Base-by-base conservation (phyloP, 2,113 vertebrate genomes). In the Hypanus sabinus region DNA sequence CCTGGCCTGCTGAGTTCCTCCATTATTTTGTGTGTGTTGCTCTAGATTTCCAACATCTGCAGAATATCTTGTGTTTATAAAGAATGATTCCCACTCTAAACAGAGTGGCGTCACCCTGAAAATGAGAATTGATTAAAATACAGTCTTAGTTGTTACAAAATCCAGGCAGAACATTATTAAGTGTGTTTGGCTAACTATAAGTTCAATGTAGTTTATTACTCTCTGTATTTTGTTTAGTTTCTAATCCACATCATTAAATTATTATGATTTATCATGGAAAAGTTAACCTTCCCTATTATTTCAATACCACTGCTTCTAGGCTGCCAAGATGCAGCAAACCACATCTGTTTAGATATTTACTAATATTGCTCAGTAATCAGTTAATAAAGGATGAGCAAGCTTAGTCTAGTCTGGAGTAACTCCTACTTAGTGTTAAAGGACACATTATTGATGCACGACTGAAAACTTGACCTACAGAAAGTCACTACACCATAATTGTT, bases 121-220 rank as follows among this genome's bases (percentile, higher is more conserved):
- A 70, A 71, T 70, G 36, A 70, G 33, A 70, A 71, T 92, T 92
- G 33, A 92, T 92, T 71, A 71, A 92, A 92, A 70, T n/a, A 33
- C 62, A 18, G 7, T 36, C 62, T 92, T 33, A 70, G 71, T 10
- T 46, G 65, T 22, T 38, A 33, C 30, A 20, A 10, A 46, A 71
- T 92, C n/a, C 33, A 65, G 62, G 68, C 68, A 62, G n/a, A 85
- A 85, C 36, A 12, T 33, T 81, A 46, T 73, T 5, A 27, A 55
- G 38, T 77, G 76, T 24, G 20, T 65, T 88, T 70, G 46, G 71
- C 24, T n/a, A 24, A 71, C 33, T 46, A 71, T 46, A 71, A 46
- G 22, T 93, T n/a, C 57, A 88, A 88, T 12, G 62, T n/a, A 14
- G n/a, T 93, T 73, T 36, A 27, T 93, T 70, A 30, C 12, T 18